These are phyloP conservation scores for Gallinago paraguaiae DNA, from an alignment of 2,113 vertebrate genomes.

Conservation along the genomic window DNA sequence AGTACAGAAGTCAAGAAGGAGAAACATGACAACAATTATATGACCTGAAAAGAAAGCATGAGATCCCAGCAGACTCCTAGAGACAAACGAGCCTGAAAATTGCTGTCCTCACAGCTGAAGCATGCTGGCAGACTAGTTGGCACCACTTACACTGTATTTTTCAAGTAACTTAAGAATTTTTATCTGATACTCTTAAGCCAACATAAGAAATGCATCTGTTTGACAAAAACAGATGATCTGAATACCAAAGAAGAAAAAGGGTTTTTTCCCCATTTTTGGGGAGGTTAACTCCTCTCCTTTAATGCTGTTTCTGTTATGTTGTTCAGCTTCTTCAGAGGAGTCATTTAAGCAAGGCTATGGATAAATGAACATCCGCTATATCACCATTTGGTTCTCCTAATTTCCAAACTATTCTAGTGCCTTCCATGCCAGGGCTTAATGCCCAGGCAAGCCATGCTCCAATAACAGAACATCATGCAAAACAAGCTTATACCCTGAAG, in stretches of 20 bases:
- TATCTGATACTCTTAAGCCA: not conserved
- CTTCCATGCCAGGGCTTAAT: conserved; percentile 34
- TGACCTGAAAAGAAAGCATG: not conserved
- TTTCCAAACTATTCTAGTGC: not conserved
- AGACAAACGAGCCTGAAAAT: not conserved
- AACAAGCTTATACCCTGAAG: conserved; percentile 3
- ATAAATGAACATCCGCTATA: conserved; percentile 27
- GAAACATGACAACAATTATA: not conserved
- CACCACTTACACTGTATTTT: not conserved
- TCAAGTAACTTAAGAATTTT: not conserved
- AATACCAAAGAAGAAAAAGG: not conserved
- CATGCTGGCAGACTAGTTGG: not conserved
- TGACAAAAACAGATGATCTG: not conserved
- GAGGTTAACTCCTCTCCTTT: not conserved
- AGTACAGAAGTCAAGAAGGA: conserved; percentile 9
- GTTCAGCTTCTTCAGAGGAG: not conserved
- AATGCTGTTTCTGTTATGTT: not conserved
- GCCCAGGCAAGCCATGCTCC: conserved; percentile 40
- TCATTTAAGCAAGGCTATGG: not conserved
- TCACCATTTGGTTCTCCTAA: conserved; percentile 36
- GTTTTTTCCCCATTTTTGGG: not conserved
- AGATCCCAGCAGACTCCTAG: not conserved
- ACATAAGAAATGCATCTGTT: not conserved
- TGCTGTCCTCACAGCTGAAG: not conserved
- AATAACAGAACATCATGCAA: not conserved